Percentiles rank a stretch among this genome's conserved stretches.
phyloP scores from a whole-genome alignment of 2,888 invertebrate species.

The Ctena decussata region DNA sequence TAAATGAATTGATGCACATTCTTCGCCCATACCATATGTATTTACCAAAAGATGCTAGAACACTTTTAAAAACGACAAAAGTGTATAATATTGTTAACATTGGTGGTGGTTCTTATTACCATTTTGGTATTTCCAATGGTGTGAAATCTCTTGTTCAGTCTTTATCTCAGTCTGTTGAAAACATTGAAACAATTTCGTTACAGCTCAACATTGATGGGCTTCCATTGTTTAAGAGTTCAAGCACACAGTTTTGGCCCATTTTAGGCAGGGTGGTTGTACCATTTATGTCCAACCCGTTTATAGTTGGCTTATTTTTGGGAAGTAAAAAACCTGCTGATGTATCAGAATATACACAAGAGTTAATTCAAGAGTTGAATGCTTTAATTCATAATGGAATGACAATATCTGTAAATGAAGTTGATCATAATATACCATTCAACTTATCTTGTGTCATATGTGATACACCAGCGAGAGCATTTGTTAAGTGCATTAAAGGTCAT shows the following conservation, averaged over 20 bases:
- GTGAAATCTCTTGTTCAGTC: not conserved
- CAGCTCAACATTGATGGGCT: constrained; percentile 7
- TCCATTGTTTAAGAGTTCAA: not conserved
- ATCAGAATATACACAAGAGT: constrained; percentile 3
- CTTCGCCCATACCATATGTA: not conserved
- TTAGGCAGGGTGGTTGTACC: not conserved
- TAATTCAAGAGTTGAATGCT: not conserved
- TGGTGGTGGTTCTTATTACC: constrained; percentile 1
- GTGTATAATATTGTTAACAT: not conserved
- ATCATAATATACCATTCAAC: not conserved
- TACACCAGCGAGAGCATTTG: constrained; percentile 50
- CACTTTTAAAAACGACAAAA: not conserved
- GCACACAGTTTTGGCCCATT: not conserved
- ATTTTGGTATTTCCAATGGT: not conserved
- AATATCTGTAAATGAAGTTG: not conserved
- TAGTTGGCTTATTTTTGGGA: not conserved
- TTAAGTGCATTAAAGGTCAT: constrained; percentile 35
- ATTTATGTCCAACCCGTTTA: not conserved
- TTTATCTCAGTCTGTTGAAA: not conserved
- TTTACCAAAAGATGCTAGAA: not conserved
- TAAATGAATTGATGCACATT: constrained; percentile 22
- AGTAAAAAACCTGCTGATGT: not conserved
- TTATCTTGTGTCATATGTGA: constrained; percentile 52
- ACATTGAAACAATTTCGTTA: not conserved
- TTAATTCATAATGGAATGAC: not conserved